Evolutionary conservation across 2,113 vertebrate genomes (phyloP), one percentile per base, ranked within the genome.

Genomic region (Loxodonta africana): DNA sequence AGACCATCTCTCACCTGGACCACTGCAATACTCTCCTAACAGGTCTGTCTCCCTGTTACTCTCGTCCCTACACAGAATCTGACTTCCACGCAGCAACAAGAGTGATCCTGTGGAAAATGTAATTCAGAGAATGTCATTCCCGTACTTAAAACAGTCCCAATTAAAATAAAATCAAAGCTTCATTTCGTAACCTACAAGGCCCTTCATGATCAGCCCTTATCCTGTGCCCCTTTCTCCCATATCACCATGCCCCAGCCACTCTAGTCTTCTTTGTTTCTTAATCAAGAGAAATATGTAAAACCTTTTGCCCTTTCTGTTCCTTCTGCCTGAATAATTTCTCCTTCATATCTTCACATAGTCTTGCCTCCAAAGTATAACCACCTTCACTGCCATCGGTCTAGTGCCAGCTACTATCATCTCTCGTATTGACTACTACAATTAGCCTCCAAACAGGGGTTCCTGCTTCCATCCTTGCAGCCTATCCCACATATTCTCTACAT

Each of bases 351-450:
- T 53, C n/a, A 90, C 41, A 81, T 53, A 69, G 77, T 41, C 2
- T 44, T 91, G 20, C 67, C n/a, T 95, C 44, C 48, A 91, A 93
- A 88, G 71, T 84, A 89, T 88, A 71, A 83, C 18, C 44, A 74
- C 62, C 41, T 81, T 63, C 83, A 28, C 65, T 74, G 30, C 25
- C 73, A 74, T 33, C 7, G 46, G 53, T 65, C 48, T 80, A 90
- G 20, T 90, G 48, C 51, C 83, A 37, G 18, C 25, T 88, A 60
- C 69, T 76, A 51, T 48, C 67, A 53, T 78, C 25, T 73, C 37
- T 83, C 71, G n/a, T 4, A 80, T 7, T 44, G 46, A 51, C 74
- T 46, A 74, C 41, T 80, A 6, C 18, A 77, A 60, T 74, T 65
- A 80, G n/a, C 57, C 51, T 89, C 65, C 48, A 81, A 85, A 46